Base-by-base conservation (phyloP, 2,888 invertebrate species). In the Rotaria magnacalcarata region DNA sequence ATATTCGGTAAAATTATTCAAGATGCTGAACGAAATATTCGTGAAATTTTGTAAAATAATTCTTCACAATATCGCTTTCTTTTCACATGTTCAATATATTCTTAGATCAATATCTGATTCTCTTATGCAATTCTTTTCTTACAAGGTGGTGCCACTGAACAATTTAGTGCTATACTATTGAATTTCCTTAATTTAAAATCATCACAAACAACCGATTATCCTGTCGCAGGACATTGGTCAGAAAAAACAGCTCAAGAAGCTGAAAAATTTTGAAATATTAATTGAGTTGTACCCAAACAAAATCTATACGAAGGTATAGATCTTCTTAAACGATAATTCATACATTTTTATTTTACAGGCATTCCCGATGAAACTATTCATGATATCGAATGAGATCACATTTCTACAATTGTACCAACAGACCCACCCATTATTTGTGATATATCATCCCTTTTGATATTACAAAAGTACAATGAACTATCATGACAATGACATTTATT, bases 401-500 rank as follows among this genome's bases (percentile, higher is more conserved):
- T 91, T 19, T 92, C 92, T n/a, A 27, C 34, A 5, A 43, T 52
- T n/a, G 58, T 74, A 54, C 80, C 67, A 50, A 47, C 89, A 85
- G 90, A 94, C 87, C 94, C 97, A 19, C 96, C 97, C 0, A 90
- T 99, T 85, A 96, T 98, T 14, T 95, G 94, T 88, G 98, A 99
- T 90, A 97, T 98, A 96, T 98, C 97, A 0, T 98, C 98, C 34
- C 94, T 88, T 89, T 99, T 80, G 97, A 98, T 92, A 93, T 99
- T 85, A 94, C 94, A 1, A 96, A 96, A 24, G 75, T 75, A 75
- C 27, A 89, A 89, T 84, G 58, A 58, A n/a, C 16, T 0, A n/a
- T 47, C 2, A 27, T 24, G 3, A 19, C 5, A 75, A 21, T 84
- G 7, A 60, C 86, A 88, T 85, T 92, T 89, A 0, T 24, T 47